Conservation (phyloP, 2,888 invertebrate genomes). For the Homarus gammarus region DNA sequence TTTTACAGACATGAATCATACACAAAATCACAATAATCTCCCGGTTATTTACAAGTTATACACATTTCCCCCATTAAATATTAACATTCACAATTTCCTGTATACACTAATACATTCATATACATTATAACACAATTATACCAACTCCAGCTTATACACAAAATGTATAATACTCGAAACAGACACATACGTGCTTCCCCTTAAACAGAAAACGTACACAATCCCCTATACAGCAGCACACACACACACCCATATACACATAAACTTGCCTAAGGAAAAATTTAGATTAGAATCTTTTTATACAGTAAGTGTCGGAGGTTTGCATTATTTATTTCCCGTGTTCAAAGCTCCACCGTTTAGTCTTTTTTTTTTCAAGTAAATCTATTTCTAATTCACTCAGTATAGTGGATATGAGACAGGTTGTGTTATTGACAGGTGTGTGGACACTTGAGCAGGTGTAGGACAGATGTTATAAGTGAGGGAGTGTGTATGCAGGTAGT, state of each 20-base stretch:
- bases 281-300: background rate
- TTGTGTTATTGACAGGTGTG: too few species aligned
- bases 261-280: background rate
- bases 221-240: conserved; percentile 9
- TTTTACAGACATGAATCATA: too few species aligned
- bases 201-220: background rate
- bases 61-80: background rate
- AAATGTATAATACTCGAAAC: background rate
- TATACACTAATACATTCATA: background rate
- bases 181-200: background rate
- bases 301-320: background rate
- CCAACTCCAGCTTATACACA: background rate
- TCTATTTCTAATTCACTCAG: too few species aligned
- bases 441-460: too few species aligned
- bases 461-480: too few species aligned
- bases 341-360: too few species aligned
- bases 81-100: background rate
- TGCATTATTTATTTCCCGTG: too few species aligned
- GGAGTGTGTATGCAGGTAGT: too few species aligned
- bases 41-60: background rate
- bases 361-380: too few species aligned
- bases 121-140: background rate
- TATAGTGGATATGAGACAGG: too few species aligned
- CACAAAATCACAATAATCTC: too few species aligned
- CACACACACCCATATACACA: conserved; percentile 15